These are phyloP conservation scores for Operophtera brumata DNA, from an alignment of 2,888 invertebrate species.

Conservation along the genomic window DNA sequence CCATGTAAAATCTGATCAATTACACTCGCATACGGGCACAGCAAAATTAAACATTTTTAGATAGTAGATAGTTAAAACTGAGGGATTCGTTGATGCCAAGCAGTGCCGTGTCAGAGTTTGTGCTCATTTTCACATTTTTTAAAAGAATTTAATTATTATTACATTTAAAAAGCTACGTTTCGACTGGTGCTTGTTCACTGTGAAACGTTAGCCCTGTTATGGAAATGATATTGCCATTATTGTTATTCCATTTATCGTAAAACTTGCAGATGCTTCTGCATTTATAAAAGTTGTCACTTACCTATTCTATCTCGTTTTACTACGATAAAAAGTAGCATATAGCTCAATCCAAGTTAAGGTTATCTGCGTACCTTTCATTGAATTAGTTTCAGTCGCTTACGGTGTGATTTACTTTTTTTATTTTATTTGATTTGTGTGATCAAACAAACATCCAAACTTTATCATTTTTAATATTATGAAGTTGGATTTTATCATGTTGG, in stretches of 20 bases:
- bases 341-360: too few relatives aligned
- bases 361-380: too few relatives aligned
- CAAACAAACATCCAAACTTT: too few relatives aligned
- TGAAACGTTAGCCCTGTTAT: slow-evolving; percentile 10
- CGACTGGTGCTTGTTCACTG: background rate
- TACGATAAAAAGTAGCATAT: too few relatives aligned
- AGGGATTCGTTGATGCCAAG: slow-evolving; percentile 41
- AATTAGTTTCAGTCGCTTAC: too few relatives aligned
- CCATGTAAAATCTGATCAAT: slow-evolving; percentile 6
- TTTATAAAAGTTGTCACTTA: background rate
- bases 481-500: too few relatives aligned
- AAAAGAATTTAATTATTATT: slow-evolving; percentile 10
- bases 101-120: slow-evolving; percentile 16
- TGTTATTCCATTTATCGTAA: background rate
- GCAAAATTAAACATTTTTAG: slow-evolving; percentile 35
- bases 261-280: background rate
- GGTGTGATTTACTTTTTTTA: too few relatives aligned
- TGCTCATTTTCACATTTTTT: slow-evolving; percentile 15
- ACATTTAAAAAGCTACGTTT: slow-evolving; percentile 4
- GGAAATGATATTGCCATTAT: background rate
- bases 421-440: too few relatives aligned
- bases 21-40: background rate
- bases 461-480: too few relatives aligned
- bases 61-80: slow-evolving; percentile 43
- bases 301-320: too few relatives aligned